These are phyloP conservation scores for Heterohyrax brucei DNA, from an alignment of 2,797 vertebrate species.

Conservation along the genomic window DNA sequence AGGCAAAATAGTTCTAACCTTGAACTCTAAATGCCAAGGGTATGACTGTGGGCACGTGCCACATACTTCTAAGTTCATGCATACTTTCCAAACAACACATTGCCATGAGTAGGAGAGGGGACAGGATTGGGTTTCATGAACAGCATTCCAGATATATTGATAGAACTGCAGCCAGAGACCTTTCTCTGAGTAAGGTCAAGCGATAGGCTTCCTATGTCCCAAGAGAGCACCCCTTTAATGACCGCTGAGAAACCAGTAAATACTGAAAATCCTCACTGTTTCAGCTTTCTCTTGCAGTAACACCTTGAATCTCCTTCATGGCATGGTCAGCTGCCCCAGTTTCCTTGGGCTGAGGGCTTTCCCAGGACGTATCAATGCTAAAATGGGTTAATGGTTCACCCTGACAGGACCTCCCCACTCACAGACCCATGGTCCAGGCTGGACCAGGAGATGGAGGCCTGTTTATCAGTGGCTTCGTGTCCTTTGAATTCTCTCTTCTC, in stretches of 20 bases:
- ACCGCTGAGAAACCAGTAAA: accelerated
- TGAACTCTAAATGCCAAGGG: conserved; percentile 78
- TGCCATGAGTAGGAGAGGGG: conserved; percentile 48
- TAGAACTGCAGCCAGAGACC: neutral
- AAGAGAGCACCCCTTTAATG: neutral
- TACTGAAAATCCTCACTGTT: accelerated
- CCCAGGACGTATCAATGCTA: neutral
- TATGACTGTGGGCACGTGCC: conserved; percentile 49
- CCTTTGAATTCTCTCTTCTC: neutral
- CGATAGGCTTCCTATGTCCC: neutral
- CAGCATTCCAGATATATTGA: conserved; percentile 59
- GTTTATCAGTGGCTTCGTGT: accelerated
- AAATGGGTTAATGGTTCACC: accelerated
- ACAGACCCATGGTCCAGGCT: neutral
- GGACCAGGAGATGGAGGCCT: accelerated
- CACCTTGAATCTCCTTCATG: neutral
- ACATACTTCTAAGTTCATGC: conserved; percentile 76
- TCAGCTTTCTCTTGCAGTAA: accelerated
- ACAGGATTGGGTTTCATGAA: conserved; percentile 51
- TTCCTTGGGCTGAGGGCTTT: neutral
- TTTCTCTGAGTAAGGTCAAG: neutral
- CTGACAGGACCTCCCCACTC: neutral
- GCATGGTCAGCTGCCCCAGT: neutral
- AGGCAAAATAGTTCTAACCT: conserved; percentile 78
- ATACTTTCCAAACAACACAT: conserved; percentile 73